A percentile compares a stretch with the other conserved stretches of the same genome.
Conservation (phyloP, 2,113 vertebrate genomes). For the Delphinus delphis region DNA sequence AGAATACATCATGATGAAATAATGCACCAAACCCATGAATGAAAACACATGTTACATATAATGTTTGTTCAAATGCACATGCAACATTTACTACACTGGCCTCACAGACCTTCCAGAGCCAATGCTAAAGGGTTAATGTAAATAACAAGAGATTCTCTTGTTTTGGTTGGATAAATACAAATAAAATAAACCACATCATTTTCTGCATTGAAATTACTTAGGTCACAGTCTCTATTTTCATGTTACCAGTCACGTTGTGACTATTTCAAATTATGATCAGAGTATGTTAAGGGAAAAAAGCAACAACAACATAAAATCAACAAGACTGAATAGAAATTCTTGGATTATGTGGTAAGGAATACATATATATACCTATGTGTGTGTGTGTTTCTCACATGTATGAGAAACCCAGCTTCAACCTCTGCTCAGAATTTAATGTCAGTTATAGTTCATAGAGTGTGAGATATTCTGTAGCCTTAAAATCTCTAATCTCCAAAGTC, state of each 20-base stretch:
- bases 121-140: slow-evolving; percentile 20
- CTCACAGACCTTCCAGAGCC: not conserved
- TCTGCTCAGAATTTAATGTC: not conserved
- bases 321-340: not conserved
- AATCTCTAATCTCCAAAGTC: not conserved
- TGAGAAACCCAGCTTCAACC: not conserved
- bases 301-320: not conserved
- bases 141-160: not conserved
- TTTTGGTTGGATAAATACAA: not conserved
- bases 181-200: not conserved
- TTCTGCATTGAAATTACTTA: not conserved
- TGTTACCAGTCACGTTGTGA: not conserved
- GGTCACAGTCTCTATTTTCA: not conserved
- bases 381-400: not conserved
- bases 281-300: not conserved
- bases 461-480: not conserved
- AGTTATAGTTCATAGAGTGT: not conserved
- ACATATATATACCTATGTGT: not conserved
- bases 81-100: not conserved
- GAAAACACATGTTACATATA: slow-evolving; percentile 58
- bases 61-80: not conserved
- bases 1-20: slow-evolving; percentile 69
- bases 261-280: not conserved
- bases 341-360: not conserved
- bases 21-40: slow-evolving; percentile 11